Percentiles rank a stretch among this genome's conserved stretches.
Conservation (phyloP, 2,888 invertebrate species). For the Mythimna vitellina region DNA sequence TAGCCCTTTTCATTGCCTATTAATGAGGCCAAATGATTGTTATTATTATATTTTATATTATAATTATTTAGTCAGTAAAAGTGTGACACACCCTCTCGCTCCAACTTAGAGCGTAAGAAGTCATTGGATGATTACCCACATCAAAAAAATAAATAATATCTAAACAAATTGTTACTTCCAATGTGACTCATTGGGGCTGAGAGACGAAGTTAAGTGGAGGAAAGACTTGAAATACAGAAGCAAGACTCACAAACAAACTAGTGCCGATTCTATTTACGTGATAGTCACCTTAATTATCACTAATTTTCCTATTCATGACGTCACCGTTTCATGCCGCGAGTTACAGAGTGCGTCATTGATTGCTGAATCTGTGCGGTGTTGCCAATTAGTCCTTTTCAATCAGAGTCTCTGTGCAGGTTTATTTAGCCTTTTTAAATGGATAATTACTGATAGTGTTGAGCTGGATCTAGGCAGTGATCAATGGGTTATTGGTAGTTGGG, state of each 20-base stretch:
- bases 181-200: too few species aligned
- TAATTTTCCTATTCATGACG: slow-evolving; percentile 69
- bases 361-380: slow-evolving; percentile 69
- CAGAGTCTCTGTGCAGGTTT: slow-evolving; percentile 52
- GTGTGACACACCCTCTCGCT: too few species aligned
- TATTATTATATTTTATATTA: too few species aligned
- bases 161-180: too few species aligned
- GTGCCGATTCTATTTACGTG: slow-evolving; percentile 16
- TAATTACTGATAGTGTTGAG: slow-evolving; percentile 37
- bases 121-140: too few species aligned
- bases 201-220: too few species aligned
- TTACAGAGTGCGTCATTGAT: slow-evolving; percentile 72
- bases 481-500: neutral
- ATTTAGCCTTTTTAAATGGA: slow-evolving; percentile 58
- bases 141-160: too few species aligned
- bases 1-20: too few species aligned
- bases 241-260: neutral
- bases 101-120: too few species aligned
- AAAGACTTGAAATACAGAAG: neutral
- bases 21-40: too few species aligned
- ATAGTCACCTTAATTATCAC: slow-evolving; percentile 69
- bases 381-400: slow-evolving; percentile 79
- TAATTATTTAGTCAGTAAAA: too few species aligned
- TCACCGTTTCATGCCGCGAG: slow-evolving; percentile 60
- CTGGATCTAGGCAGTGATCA: neutral